These are phyloP conservation scores for Acestrorhynchus altus DNA, from an alignment of 2,797 vertebrate species.

Conservation along the genomic window DNA sequence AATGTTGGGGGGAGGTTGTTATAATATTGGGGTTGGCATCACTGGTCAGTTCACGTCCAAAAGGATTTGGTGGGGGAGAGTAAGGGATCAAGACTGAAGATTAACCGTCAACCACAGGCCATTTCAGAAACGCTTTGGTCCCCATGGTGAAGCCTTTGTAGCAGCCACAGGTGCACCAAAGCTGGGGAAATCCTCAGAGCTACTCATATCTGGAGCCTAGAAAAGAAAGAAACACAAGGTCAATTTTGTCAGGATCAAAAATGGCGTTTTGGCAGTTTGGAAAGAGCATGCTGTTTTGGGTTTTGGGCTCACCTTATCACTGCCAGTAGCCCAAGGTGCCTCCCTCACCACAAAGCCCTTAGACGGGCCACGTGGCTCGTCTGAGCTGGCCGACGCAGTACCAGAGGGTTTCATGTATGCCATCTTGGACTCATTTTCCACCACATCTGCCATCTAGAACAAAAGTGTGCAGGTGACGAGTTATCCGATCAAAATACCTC, in stretches of 20 bases:
- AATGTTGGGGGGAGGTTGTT: background rate
- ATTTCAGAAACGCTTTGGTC: slow-evolving; percentile 95
- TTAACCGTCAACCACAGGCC: slow-evolving; percentile 58
- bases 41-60: slow-evolving; percentile 74
- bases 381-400: slow-evolving; percentile 74
- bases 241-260: background rate
- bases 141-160: slow-evolving; percentile 93
- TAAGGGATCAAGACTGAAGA: slow-evolving; percentile 38
- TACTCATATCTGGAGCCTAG: slow-evolving; percentile 98
- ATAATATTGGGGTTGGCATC: slow-evolving; percentile 60
- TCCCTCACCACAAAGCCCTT: slow-evolving; percentile 99
- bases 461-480: background rate
- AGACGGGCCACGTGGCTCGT: slow-evolving; percentile 89
- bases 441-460: slow-evolving; percentile 90
- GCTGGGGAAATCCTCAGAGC: slow-evolving; percentile 98
- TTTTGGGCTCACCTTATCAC: slow-evolving; percentile 85
- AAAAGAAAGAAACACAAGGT: background rate
- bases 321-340: slow-evolving; percentile 91
- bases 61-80: slow-evolving; percentile 35
- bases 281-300: background rate
- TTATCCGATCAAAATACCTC: too few relatives aligned
- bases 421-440: slow-evolving; percentile 92
- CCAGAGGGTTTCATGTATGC: slow-evolving; percentile 88
- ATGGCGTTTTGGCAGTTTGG: background rate
- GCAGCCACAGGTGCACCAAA: slow-evolving; percentile 94